Percentiles rank a stretch among this genome's conserved stretches.
phyloP scores from a whole-genome alignment of 2,113 vertebrate genomes.

The Onychostoma macrolepis region DNA sequence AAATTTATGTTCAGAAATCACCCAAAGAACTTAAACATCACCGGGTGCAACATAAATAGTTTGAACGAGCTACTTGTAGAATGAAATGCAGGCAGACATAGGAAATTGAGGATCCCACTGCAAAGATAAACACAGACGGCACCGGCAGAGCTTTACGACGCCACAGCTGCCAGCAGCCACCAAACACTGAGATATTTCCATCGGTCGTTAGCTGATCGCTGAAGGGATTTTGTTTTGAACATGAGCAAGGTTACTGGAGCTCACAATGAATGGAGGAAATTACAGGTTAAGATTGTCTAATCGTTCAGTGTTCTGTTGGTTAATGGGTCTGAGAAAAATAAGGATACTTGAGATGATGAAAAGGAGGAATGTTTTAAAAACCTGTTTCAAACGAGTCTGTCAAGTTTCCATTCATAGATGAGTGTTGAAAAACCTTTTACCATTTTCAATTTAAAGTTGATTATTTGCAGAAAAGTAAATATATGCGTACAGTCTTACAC shows the following conservation, averaged over 20 bases:
- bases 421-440: too few species aligned
- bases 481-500: too few species aligned
- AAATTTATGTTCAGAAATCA: not conserved
- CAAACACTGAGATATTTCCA: not conserved
- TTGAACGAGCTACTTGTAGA: not conserved
- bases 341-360: not conserved
- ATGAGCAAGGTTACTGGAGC: not conserved
- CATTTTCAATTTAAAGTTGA: not conserved
- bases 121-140: slow-evolving; percentile 4
- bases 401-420: not conserved
- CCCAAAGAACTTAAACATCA: slow-evolving; percentile 25
- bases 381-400: not conserved
- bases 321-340: not conserved
- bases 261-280: not conserved
- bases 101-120: not conserved
- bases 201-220: not conserved
- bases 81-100: not conserved
- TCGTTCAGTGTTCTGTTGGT: not conserved
- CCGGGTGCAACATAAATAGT: slow-evolving; percentile 17
- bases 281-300: not conserved
- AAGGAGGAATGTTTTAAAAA: not conserved
- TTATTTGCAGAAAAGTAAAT: not conserved
- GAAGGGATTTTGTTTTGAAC: not conserved
- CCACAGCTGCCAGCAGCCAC: not conserved
- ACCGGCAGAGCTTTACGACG: not conserved